Conservation (phyloP, 2,797 vertebrate genomes). For the Muscicapa comitata region DNA sequence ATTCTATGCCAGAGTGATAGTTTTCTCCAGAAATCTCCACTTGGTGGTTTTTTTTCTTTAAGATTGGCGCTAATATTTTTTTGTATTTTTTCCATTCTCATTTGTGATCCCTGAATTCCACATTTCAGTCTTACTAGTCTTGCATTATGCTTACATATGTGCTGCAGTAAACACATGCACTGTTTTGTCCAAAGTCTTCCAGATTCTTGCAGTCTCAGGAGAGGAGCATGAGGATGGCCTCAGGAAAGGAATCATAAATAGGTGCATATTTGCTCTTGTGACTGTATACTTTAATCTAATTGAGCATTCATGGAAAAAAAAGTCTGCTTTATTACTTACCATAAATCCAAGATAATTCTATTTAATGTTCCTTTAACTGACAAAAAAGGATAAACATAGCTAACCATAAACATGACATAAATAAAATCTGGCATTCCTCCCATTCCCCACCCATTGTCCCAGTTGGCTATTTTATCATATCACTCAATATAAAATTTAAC, state of each 20-base stretch:
- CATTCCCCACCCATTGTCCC: conserved; percentile 39
- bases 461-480: conserved; percentile 45
- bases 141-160: background rate
- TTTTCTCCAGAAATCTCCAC: background rate
- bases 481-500: conserved; percentile 36
- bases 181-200: background rate
- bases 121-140: background rate
- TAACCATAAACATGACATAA: conserved; percentile 38
- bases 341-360: conserved; percentile 54
- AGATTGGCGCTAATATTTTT: background rate
- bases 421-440: conserved; percentile 43
- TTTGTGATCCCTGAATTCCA: background rate
- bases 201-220: background rate
- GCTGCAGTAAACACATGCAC: background rate
- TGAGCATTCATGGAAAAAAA: conserved; percentile 17
- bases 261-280: conserved; percentile 15
- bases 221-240: background rate
- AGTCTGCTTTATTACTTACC: conserved; percentile 15
- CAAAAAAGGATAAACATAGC: conserved; percentile 42
- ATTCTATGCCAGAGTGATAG: background rate
- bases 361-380: conserved; percentile 40
- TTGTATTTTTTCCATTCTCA: background rate
- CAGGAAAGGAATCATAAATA: conserved; percentile 30
- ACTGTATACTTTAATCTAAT: conserved; percentile 16
- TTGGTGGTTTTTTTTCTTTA: background rate